Conservation (phyloP, 2,888 invertebrate genomes). For the Parascotia fuliginaria region DNA sequence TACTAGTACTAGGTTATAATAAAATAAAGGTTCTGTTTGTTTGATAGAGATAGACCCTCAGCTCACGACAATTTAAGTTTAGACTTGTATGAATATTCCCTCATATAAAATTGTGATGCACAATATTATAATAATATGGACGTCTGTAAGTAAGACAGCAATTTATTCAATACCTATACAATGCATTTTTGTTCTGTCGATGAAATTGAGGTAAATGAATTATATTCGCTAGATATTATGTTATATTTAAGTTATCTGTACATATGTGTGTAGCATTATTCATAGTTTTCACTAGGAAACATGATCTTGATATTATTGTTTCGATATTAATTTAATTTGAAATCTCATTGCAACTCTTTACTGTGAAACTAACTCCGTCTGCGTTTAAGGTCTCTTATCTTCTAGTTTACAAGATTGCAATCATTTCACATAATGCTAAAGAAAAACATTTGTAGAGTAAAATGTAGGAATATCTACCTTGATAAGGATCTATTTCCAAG, state of each 20-base stretch:
- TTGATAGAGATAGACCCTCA: background rate
- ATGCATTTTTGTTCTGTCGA: conserved; percentile 39
- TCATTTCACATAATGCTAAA: too few species aligned
- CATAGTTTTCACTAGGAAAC: conserved; percentile 5
- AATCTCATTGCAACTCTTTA: too few species aligned
- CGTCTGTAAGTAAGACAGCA: conserved; percentile 5
- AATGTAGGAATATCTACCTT: too few species aligned
- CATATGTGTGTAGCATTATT: conserved; percentile 9
- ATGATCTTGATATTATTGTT: conserved; percentile 9
- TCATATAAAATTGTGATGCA: conserved; percentile 14
- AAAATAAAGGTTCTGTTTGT: background rate
- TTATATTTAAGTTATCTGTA: conserved; percentile 25
- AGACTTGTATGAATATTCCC: conserved; percentile 16
- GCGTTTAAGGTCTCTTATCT: too few species aligned
- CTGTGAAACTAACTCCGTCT: too few species aligned
- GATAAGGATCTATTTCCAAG: too few species aligned
- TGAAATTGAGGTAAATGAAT: conserved; percentile 9
- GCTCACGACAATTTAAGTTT: conserved; percentile 10
- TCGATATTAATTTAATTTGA: conserved; percentile 5
- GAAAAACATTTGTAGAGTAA: too few species aligned
- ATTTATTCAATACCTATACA: conserved; percentile 33
- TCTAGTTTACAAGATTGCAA: too few species aligned
- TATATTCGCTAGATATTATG: conserved; percentile 22
- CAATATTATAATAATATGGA: conserved; percentile 10
- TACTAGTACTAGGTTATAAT: background rate